A percentile compares a stretch with the other conserved stretches of the same genome.
phyloP scores from a whole-genome alignment of 92 coral and sea anemone genomes.

The Blastomussa wellsi region DNA sequence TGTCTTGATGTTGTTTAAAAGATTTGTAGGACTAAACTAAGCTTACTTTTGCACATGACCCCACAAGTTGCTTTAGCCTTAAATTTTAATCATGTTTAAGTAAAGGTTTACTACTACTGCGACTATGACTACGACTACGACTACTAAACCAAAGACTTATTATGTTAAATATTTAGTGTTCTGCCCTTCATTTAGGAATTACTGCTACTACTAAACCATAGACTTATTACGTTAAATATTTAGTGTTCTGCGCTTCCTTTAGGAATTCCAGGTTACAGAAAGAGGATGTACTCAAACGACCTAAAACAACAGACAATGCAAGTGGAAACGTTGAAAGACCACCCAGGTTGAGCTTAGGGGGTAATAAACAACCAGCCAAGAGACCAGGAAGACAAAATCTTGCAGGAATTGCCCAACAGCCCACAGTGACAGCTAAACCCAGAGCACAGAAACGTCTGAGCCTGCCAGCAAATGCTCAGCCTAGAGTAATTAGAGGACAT shows the following conservation, averaged over 20 bases:
- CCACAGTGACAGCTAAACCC: conserved; percentile 19
- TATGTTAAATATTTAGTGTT: too few species aligned
- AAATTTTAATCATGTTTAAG: too few species aligned
- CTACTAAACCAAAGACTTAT: too few species aligned
- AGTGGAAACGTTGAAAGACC: conserved; percentile 9
- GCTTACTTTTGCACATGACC: too few species aligned
- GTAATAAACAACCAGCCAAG: conserved; percentile 23
- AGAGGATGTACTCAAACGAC: conserved; percentile 15
- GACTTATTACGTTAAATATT: too few species aligned
- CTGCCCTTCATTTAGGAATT: too few species aligned
- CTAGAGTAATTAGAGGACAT: conserved; percentile 15
- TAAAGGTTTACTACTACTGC: too few species aligned
- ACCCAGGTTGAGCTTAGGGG: conserved; percentile 24
- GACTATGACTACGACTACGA: too few species aligned
- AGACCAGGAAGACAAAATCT: conserved; percentile 29
- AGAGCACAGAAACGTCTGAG: conserved; percentile 36
- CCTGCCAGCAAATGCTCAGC: conserved; percentile 38
- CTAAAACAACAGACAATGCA: conserved; percentile 22
- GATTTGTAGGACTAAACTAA: background rate
- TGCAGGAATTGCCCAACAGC: conserved; percentile 18
- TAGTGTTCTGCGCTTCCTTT: background rate
- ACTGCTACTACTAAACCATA: too few species aligned
- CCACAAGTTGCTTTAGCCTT: too few species aligned
- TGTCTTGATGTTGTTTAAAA: background rate
- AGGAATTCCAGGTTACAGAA: conserved; percentile 24